Percentiles rank a stretch among this genome's conserved stretches.
Conservation (phyloP, 2,797 vertebrate genomes). For the Meda fulgida region DNA sequence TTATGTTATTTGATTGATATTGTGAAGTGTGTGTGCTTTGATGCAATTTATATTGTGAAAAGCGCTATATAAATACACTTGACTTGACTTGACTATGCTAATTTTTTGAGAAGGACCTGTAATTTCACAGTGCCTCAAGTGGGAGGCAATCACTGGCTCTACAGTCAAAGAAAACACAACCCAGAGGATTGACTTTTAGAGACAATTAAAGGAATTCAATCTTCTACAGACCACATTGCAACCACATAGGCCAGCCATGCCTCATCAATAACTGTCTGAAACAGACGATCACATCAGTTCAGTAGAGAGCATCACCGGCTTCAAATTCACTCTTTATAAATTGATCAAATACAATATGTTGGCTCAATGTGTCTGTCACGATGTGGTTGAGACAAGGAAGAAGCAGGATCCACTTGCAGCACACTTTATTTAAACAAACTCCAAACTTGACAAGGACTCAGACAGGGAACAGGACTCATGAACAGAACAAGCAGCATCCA, state of each 20-base stretch:
- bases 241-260: slow-evolving; percentile 7
- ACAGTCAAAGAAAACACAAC: slow-evolving; percentile 2
- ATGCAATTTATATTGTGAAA: too few relatives aligned
- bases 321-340: neutral
- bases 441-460: too few relatives aligned
- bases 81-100: too few relatives aligned
- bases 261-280: slow-evolving; percentile 18
- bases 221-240: neutral
- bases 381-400: too few relatives aligned
- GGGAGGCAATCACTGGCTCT: neutral
- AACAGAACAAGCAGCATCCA: too few relatives aligned
- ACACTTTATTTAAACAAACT: too few relatives aligned
- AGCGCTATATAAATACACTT: too few relatives aligned
- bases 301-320: neutral
- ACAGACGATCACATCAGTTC: neutral
- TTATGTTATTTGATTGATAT: too few relatives aligned
- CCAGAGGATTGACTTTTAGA: neutral
- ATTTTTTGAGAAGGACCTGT: too few relatives aligned
- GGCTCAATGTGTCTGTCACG: neutral
- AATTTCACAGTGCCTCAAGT: slow-evolving; percentile 11
- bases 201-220: slow-evolving; percentile 30
- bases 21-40: too few relatives aligned
- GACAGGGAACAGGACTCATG: too few relatives aligned
- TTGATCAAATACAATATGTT: neutral
- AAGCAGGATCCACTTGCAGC: too few relatives aligned